Conservation (phyloP, 2,113 vertebrate species). For the Parus major region DNA sequence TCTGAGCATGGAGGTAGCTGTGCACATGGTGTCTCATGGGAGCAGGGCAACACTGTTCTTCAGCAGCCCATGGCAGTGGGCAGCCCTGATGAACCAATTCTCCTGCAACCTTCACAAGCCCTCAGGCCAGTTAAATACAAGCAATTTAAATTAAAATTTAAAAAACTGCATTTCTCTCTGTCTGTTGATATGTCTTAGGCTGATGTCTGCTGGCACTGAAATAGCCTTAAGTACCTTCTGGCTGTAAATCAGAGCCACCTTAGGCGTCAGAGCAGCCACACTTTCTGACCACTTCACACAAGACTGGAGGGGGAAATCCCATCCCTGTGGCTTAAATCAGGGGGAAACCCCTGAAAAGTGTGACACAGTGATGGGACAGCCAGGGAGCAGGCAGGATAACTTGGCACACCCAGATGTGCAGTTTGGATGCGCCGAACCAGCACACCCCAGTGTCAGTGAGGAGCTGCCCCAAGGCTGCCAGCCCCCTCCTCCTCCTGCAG, state of each 20-base stretch:
- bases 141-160: background rate
- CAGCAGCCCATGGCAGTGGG: background rate
- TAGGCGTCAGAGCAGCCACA: background rate
- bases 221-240: background rate
- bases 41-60: background rate
- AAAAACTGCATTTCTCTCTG: accelerated
- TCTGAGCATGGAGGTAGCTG: background rate
- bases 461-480: background rate
- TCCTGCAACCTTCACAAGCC: background rate
- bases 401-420: background rate
- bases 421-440: background rate
- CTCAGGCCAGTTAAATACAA: background rate
- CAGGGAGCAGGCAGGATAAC: background rate
- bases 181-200: background rate
- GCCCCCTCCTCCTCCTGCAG: background rate
- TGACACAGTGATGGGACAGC: accelerated
- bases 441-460: accelerated
- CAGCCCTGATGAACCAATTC: background rate
- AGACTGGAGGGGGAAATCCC: background rate
- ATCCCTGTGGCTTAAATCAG: background rate
- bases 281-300: background rate
- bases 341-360: background rate
- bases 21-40: accelerated
- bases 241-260: background rate
- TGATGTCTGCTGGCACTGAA: background rate